These are phyloP conservation scores for Zosterops lateralis DNA, from an alignment of 2,113 vertebrate species.

Conservation along the genomic window DNA sequence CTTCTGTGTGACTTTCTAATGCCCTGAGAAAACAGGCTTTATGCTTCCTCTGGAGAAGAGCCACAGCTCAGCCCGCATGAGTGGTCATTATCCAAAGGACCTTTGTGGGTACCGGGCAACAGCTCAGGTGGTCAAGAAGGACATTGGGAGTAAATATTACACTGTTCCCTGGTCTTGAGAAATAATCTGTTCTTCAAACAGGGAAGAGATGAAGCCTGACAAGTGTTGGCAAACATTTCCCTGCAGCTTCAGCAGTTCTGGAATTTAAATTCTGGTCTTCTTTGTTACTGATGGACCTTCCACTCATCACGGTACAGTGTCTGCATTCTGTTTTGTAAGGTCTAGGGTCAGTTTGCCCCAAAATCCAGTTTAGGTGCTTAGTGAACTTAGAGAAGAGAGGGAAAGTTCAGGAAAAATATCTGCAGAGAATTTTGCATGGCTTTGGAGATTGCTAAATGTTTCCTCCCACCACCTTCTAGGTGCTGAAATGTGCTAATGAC, in stretches of 20 bases:
- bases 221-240: neutral
- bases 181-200: slow-evolving; percentile 16
- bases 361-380: neutral
- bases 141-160: neutral
- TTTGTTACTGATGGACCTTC: neutral
- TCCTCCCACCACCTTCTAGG: neutral
- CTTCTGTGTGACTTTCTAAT: neutral
- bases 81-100: neutral
- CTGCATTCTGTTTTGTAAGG: neutral
- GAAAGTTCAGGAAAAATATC: neutral
- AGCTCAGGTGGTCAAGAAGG: neutral
- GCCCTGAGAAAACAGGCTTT: neutral
- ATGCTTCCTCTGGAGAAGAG: neutral
- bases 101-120: neutral
- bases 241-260: neutral
- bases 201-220: neutral
- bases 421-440: neutral
- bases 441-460: neutral
- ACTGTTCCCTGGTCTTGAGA: neutral
- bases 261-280: neutral
- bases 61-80: neutral
- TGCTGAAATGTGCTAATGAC: neutral
- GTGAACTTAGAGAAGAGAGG: neutral
- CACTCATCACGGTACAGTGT: accelerated
- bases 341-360: neutral